These are phyloP conservation scores for Hyposoter dolosus DNA, from an alignment of 2,888 invertebrate species.

Conservation along the genomic window DNA sequence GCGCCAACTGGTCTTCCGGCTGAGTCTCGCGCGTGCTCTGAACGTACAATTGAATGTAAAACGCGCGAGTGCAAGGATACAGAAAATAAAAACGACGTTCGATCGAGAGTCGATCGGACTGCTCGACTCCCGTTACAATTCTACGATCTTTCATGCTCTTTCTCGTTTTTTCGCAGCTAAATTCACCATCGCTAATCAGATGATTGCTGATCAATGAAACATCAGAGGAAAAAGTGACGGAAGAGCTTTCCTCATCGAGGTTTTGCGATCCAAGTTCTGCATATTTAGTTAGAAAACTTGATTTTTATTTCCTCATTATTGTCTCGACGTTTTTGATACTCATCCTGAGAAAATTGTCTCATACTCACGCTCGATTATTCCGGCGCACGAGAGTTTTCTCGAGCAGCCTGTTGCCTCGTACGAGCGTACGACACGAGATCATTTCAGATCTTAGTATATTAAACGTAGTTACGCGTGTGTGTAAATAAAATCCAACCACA, in stretches of 20 bases:
- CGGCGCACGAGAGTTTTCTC: neutral
- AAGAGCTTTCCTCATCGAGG: neutral
- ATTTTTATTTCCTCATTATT: neutral
- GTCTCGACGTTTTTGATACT: neutral
- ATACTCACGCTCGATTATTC: conserved; percentile 4
- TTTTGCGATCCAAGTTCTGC: no score
- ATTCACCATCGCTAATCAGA: neutral
- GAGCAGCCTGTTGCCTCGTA: neutral
- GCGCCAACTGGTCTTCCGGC: conserved; percentile 39
- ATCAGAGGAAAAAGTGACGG: neutral
- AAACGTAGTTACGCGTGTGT: neutral
- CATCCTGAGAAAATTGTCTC: neutral
- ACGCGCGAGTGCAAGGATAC: conserved; percentile 9
- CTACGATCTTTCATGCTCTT: neutral
- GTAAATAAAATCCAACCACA: neutral
- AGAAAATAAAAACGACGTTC: neutral
- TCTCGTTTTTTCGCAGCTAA: neutral
- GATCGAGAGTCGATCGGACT: conserved; percentile 23
- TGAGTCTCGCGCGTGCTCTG: conserved; percentile 29
- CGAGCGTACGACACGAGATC: conserved; percentile 23
- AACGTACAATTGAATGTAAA: conserved; percentile 36
- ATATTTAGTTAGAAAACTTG: conserved; percentile 1
- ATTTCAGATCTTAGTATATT: conserved; percentile 4
- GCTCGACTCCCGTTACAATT: conserved; percentile 16
- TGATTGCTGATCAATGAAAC: neutral